phyloP scores from a whole-genome alignment of 2,797 vertebrate genomes.

The Lutjanus argentimaculatus region DNA sequence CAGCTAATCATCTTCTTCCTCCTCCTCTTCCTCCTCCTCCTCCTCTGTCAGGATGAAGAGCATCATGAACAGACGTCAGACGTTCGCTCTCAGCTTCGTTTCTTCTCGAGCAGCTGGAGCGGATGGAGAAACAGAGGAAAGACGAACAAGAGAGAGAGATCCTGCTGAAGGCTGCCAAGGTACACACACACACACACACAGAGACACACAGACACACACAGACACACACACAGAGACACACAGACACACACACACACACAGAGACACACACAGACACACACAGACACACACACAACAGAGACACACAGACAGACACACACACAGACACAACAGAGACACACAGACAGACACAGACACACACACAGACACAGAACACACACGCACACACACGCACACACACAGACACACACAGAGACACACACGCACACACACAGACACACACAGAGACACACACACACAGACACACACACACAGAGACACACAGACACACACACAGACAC shows the following conservation, averaged over 20 bases:
- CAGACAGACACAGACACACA: no score
- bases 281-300: neutral
- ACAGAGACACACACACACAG: no score
- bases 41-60: slow-evolving; percentile 83
- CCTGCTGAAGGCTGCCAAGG: slow-evolving; percentile 89
- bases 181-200: slow-evolving; percentile 46
- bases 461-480: no score
- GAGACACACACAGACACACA: neutral
- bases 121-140: slow-evolving; percentile 89
- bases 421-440: no score
- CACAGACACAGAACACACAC: no score
- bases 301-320: no score
- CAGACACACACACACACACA: neutral
- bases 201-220: neutral
- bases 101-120: slow-evolving; percentile 90
- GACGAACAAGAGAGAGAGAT: slow-evolving; percentile 91
- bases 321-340: no score
- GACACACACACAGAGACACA: neutral
- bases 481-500: no score
- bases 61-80: slow-evolving; percentile 85
- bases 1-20: neutral
- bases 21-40: neutral
- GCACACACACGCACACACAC: no score
- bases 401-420: no score
- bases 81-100: slow-evolving; percentile 87